Conservation (phyloP, 2,797 vertebrate species). For the Synanceia verrucosa region DNA sequence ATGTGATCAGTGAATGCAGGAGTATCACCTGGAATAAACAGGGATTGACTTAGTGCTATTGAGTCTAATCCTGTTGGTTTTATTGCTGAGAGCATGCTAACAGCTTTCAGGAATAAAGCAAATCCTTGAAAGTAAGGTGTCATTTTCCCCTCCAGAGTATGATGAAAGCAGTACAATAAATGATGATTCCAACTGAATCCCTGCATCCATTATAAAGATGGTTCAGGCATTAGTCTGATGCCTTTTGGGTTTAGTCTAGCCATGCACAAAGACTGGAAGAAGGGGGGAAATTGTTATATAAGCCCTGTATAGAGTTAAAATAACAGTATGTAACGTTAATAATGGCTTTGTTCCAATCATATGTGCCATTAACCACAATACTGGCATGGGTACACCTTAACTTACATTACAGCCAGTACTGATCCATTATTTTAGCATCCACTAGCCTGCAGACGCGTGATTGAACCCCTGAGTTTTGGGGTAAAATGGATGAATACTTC, state of each 20-base stretch:
- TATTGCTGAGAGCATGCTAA: background rate
- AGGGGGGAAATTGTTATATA: background rate
- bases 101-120: background rate
- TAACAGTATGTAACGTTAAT: conserved; percentile 21
- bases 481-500: background rate
- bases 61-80: background rate
- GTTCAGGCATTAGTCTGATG: background rate
- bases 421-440: background rate
- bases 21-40: conserved; percentile 22
- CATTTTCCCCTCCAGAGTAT: background rate
- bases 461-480: background rate
- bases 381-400: background rate
- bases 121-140: background rate
- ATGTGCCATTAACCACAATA: conserved; percentile 7
- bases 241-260: conserved; percentile 12
- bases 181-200: background rate
- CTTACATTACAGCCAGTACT: background rate
- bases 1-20: conserved; percentile 26
- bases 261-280: conserved; percentile 20
- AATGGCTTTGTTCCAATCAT: conserved; percentile 12
- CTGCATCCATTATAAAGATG: background rate
- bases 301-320: conserved; percentile 11
- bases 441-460: background rate
- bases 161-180: background rate
- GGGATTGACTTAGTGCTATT: no score